Evolutionary conservation across 2,113 vertebrate species (phyloP).

Genomic region (Phyllostomus discolor): DNA sequence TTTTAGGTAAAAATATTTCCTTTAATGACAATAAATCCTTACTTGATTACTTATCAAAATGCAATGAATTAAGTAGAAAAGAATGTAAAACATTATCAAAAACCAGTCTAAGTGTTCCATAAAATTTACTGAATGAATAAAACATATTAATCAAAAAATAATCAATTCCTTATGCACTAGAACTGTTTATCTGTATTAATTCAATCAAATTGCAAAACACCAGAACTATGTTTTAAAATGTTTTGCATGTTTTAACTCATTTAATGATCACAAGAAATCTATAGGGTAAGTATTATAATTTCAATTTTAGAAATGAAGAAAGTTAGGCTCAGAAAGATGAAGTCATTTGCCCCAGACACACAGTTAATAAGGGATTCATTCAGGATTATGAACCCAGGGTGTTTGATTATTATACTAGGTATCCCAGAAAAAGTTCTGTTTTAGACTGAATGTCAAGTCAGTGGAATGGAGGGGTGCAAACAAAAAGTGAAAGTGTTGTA

Average conservation of each 20-base stretch:
- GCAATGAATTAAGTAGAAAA: neutral
- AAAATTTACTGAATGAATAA: constrained; percentile 38
- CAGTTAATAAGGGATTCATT: neutral
- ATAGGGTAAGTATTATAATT: neutral
- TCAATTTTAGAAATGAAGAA: neutral
- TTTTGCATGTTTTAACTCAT: neutral
- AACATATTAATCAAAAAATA: constrained; percentile 22
- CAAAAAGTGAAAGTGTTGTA: neutral
- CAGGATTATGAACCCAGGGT: neutral
- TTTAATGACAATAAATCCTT: neutral
- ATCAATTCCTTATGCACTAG: neutral
- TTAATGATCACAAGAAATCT: neutral
- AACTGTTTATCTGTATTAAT: constrained; percentile 32
- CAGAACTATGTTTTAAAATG: constrained; percentile 15
- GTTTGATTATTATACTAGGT: neutral
- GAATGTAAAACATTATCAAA: neutral
- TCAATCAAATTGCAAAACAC: neutral
- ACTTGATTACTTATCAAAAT: neutral
- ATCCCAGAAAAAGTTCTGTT: neutral
- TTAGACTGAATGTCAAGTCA: neutral
- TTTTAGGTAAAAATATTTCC: neutral
- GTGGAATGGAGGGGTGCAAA: neutral
- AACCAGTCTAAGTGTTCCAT: constrained; percentile 19
- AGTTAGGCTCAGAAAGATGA: neutral
- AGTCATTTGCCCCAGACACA: neutral